Evolutionary conservation across 2,888 invertebrate species (phyloP), one percentile per base, ranked within the genome.

Genomic region (Sipha maydis): DNA sequence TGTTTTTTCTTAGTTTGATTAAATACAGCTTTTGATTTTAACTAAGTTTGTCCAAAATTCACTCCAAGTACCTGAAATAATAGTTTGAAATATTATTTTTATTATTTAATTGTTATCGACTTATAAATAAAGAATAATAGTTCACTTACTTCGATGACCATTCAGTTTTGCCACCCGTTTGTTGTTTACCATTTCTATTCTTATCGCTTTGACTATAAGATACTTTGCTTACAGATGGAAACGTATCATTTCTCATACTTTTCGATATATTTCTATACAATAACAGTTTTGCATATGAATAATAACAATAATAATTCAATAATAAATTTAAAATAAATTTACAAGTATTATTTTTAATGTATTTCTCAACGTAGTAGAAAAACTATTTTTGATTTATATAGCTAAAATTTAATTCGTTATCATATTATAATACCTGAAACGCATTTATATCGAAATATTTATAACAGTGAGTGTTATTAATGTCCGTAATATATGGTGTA

Each of bases 61-160:
- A 85, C 31, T 85, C 85, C 77, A 85, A 78, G 69, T 78, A 85
- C 19, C 85, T 85, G 78, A 78, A 78, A 85, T 25, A 69, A 85
- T 19, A 78, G 19, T 34, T 19, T 31, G 7, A 19, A 78, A 34
- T 77, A 78, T 71, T 56, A 75, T 75, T 76, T 34, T 48, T 14
- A 1, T 14, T 14, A 28, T 31, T 54, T 14, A 8, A 14, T 41
- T 41, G 11, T 41, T 41, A 48, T 69, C 28, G 9, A 8, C 0
- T 54, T 28, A 34, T n/a, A n/a, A 77, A 48, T 17, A 0, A 4
- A 38, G 11, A n/a, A 48, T 1, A 25, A n/a, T 21, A 54, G 34
- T 9, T 8, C 8, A 41, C 67, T 88, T 75, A 88, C 88, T 88
- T 88, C 76, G 88, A 73, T 21, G 78, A n/a, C 82, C 88, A 88